phyloP scores from a whole-genome alignment of 2,113 vertebrate species.

The Anolis carolinensis region DNA sequence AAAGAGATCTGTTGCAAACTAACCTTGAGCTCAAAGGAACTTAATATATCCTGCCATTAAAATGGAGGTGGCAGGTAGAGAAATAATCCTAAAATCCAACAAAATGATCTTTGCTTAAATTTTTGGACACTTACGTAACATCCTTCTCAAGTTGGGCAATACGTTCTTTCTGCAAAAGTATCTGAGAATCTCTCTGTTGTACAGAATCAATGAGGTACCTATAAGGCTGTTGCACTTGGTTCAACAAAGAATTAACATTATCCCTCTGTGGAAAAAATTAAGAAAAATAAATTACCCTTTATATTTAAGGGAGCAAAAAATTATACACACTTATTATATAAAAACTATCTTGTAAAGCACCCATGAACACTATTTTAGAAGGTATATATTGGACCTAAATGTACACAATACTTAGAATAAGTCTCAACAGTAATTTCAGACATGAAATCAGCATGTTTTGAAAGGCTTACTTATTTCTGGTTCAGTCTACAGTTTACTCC shows the following conservation, averaged over 20 bases:
- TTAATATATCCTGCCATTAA: neutral
- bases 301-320: neutral
- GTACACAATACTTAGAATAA: neutral
- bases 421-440: neutral
- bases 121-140: constrained; percentile 79
- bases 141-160: constrained; percentile 85
- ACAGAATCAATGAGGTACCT: constrained; percentile 92
- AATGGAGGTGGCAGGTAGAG: neutral
- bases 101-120: constrained; percentile 21
- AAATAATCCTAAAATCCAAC: constrained; percentile 6
- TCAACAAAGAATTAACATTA: constrained; percentile 85
- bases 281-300: neutral
- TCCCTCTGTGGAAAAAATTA: constrained; percentile 78
- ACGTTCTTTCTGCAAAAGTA: constrained; percentile 79
- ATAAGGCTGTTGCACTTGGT: constrained; percentile 91
- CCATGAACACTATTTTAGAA: neutral
- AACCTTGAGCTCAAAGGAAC: neutral
- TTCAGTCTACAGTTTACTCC: too few species aligned
- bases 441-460: neutral
- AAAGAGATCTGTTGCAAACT: neutral
- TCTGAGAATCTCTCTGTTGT: constrained; percentile 88
- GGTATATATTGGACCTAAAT: neutral
- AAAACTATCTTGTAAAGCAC: neutral
- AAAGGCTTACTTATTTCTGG: too few species aligned
- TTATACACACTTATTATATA: neutral